A percentile compares a stretch with the other conserved stretches of the same genome.
These are phyloP conservation scores for Sinopyrophorus schimmeli DNA, from an alignment of 2,888 invertebrate genomes.

Conservation along the genomic window DNA sequence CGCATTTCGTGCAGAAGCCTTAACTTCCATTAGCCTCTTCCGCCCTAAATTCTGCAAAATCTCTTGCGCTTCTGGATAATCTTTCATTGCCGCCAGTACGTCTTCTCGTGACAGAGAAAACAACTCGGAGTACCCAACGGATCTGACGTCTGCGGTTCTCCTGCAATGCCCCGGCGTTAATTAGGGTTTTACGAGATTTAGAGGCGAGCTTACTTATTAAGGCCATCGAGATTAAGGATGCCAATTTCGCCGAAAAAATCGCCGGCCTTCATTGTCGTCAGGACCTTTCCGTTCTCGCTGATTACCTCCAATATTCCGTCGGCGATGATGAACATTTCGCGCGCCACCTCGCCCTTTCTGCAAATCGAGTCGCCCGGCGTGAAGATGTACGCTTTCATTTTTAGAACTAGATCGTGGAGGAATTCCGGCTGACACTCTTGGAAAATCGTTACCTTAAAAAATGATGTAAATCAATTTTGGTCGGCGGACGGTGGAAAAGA, in stretches of 20 bases:
- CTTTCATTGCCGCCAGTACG: conserved; percentile 92
- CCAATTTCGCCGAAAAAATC: conserved; percentile 99
- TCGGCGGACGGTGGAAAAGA: no score
- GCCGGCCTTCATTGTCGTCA: conserved; percentile 95
- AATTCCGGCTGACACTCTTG: conserved; percentile 98
- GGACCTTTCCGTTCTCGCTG: conserved; percentile 89
- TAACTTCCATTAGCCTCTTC: conserved; percentile 84
- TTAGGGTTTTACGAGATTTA: conserved; percentile 3
- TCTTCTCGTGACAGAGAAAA: conserved; percentile 94
- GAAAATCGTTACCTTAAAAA: conserved; percentile 85
- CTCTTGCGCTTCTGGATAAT: conserved; percentile 95
- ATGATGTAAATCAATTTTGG: conserved; percentile 15
- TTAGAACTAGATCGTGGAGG: conserved; percentile 92
- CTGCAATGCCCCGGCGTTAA: conserved; percentile 56
- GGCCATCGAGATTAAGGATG: conserved; percentile 90
- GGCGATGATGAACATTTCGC: conserved; percentile 98
- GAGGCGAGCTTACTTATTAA: conserved; percentile 79
- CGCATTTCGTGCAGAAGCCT: conserved; percentile 52
- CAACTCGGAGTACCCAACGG: conserved; percentile 93
- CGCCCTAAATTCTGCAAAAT: conserved; percentile 87
- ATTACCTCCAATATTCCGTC: conserved; percentile 95
- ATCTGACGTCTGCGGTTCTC: conserved; percentile 93
- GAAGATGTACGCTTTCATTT: conserved; percentile 98
- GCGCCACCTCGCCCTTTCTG: conserved; percentile 83
- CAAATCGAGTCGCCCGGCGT: conserved; percentile 97